Evolutionary conservation across 2,888 invertebrate genomes (phyloP), one percentile per base, ranked within the genome.

Genomic region (Ommatoiulus sabulosus): DNA sequence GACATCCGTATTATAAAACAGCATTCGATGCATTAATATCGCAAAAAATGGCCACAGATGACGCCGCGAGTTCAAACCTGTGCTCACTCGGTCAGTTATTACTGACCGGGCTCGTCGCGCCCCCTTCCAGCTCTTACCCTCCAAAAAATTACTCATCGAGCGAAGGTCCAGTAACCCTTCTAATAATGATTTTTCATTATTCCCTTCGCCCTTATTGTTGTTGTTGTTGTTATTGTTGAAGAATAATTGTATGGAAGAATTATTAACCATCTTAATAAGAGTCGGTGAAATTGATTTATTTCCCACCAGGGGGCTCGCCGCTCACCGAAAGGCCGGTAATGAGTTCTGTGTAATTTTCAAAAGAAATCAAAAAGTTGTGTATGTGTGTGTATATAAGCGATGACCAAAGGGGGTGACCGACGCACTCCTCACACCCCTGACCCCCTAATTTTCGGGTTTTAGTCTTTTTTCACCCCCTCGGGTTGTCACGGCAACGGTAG

Each of bases 211-310:
- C 63, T 86, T n/a, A 7, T 86, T 35, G 15, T 87, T 46, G 44
- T 43, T 87, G 43, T 87, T 87, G 24, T 87, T 87, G 52, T 72
- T 72, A 72, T 72, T 72, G 72, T 72, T 24, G 72, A 3, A 24
- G 87, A 52, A 44, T 44, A 48, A 52, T 87, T 48, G 72, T 72
- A n/a, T 72, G 72, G 48, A 87, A 87, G 52, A 86, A 88, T 88
- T 85, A 88, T 88, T 86, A 88, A 86, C 88, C 63, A 52, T 88
- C 88, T 88, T 88, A 88, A 88, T 88, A 86, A 88, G 88, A 48
- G 86, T 88, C 86, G 72, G 86, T 86, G 86, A 86, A 86, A 88
- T 88, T 88, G 85, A 88, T 88, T 87, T 88, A 88, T 88, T 88
- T 86, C 86, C 63, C 86, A 85, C 85, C 85, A 88, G 87, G 87